Percentiles rank a stretch among this genome's conserved stretches.
These are phyloP conservation scores for Steinernema khuongi DNA, from an alignment of 1,140 invertebrate genomes.

Conservation along the genomic window DNA sequence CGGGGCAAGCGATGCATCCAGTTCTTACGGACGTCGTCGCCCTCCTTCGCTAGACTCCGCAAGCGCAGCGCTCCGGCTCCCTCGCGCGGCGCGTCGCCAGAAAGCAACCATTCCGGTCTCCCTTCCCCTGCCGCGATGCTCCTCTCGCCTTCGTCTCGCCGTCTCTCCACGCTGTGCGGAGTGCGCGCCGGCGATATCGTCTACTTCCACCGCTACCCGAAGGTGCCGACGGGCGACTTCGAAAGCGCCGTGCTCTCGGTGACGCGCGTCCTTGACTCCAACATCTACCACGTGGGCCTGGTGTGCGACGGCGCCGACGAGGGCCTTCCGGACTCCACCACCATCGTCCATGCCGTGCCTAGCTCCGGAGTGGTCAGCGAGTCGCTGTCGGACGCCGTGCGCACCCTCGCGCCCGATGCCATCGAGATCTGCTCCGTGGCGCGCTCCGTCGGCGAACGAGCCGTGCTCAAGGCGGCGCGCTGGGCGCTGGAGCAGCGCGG, in stretches of 20 bases:
- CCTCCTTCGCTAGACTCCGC: too few species aligned
- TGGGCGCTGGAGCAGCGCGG: slow-evolving; percentile 14
- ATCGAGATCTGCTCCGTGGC: slow-evolving; percentile 15
- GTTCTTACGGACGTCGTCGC: too few species aligned
- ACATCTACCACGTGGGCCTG: slow-evolving; percentile 20
- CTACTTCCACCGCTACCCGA: slow-evolving; percentile 18
- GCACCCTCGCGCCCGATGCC: background rate
- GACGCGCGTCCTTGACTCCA: background rate
- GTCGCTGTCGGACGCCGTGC: background rate
- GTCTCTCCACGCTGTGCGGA: background rate
- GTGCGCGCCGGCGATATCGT: slow-evolving; percentile 13
- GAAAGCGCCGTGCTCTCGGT: background rate
- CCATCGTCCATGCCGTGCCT: slow-evolving; percentile 13
- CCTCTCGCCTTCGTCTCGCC: background rate
- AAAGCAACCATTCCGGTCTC: too few species aligned
- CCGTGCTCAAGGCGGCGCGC: background rate
- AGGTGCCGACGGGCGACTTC: background rate
- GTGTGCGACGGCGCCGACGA: background rate
- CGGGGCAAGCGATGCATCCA: too few species aligned
- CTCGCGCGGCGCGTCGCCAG: too few species aligned
- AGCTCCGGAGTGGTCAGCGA: slow-evolving; percentile 1
- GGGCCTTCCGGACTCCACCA: background rate
- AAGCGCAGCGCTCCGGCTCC: too few species aligned
- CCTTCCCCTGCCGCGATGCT: background rate
- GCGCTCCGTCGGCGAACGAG: background rate